These are phyloP conservation scores for Drosophila gaucha DNA, from an alignment of 2,888 invertebrate species.

Conservation along the genomic window DNA sequence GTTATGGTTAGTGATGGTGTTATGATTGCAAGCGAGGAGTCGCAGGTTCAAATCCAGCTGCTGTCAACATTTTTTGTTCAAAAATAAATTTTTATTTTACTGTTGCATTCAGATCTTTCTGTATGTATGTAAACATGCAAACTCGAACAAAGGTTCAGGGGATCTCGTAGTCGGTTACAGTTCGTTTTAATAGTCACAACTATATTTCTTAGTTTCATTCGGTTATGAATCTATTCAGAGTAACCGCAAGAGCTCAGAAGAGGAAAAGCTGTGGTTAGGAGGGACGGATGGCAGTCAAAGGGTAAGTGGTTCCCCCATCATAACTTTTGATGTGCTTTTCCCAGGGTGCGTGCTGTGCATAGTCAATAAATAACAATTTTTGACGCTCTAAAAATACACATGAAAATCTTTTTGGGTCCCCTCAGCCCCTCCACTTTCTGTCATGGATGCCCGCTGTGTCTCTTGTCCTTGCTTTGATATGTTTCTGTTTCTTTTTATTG, in stretches of 20 bases:
- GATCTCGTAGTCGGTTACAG: too few species aligned
- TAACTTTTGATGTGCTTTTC: slow-evolving; percentile 74
- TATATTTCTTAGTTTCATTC: slow-evolving; percentile 37
- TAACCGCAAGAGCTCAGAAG: slow-evolving; percentile 29
- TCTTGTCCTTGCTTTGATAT: too few species aligned
- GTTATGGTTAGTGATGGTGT: too few species aligned
- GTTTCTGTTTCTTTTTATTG: too few species aligned
- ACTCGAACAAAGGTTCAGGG: slow-evolving; percentile 19
- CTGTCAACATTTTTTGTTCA: too few species aligned
- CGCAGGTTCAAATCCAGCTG: too few species aligned
- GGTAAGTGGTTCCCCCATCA: slow-evolving; percentile 25
- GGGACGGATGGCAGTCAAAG: not conserved
- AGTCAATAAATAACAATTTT: slow-evolving; percentile 77
- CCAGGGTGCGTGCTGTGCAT: slow-evolving; percentile 70
- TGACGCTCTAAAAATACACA: slow-evolving; percentile 51
- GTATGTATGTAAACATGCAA: too few species aligned
- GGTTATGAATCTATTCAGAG: slow-evolving; percentile 49
- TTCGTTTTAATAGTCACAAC: not conserved
- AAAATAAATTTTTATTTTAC: too few species aligned
- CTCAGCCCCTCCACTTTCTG: too few species aligned
- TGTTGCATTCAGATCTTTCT: too few species aligned
- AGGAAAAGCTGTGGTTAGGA: not conserved
- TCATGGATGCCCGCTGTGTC: too few species aligned
- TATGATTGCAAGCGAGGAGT: too few species aligned
- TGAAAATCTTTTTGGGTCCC: slow-evolving; percentile 49